Base-by-base conservation (phyloP, 2,113 vertebrate genomes). In the Geococcyx californianus region DNA sequence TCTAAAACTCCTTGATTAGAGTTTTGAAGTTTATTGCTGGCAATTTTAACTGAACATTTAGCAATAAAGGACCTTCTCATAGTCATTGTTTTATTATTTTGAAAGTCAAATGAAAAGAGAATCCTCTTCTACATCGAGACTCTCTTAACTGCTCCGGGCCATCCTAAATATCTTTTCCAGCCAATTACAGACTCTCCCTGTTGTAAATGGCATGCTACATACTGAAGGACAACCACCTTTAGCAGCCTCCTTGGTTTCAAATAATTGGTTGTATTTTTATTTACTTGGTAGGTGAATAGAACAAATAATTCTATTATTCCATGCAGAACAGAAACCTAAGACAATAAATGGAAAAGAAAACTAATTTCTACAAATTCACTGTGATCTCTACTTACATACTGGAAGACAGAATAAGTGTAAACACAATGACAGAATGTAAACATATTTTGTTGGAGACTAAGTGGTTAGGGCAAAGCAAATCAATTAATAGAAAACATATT, bases 11-110 rank as follows among this genome's bases (percentile, higher is more conserved):
- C n/a, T 73, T 90, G 86, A 88, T 45, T n/a, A 68, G 33, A 9
- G 24, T 87, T 95, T 84, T 89, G 68, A 93, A 76, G 49, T 76
- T 72, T 58, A 93, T 72, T 84, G 69, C 40, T 82, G 64, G 64
- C 69, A 89, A 95, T 84, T 94, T 90, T 66, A 64, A 89, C 9
- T 49, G 79, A 94, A 90, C 76, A 93, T 94, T 94, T 86, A 95
- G 56, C 68, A 42, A 79, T 79, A 92, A 87, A 78, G 62, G 81
- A 87, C 49, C 72, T 90, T 75, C 49, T 89, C n/a, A 67, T 3
- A 67, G 44, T 51, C 51, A 82, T 51, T 8, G 11, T 86, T 84
- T 84, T 77, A 84, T 78, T 88, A 81, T 62, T 92, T 76, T 55
- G 36, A 76, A 95, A 90, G 56, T 78, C 73, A 84, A 21, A 58